Percentiles rank a stretch among this genome's conserved stretches.
phyloP scores from a whole-genome alignment of 1,140 invertebrate genomes.

The Leptestheria dahalacensis region DNA sequence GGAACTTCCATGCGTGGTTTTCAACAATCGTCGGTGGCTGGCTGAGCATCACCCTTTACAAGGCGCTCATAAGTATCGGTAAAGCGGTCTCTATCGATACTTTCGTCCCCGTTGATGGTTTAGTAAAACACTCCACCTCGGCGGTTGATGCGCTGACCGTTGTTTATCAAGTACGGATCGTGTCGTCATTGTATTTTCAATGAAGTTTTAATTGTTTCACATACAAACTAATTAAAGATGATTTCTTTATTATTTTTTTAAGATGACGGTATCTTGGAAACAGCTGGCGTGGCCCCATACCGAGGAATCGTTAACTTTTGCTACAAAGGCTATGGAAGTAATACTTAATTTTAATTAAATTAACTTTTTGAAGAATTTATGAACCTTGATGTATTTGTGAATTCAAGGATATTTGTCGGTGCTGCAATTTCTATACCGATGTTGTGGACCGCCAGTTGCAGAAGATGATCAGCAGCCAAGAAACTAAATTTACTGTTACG shows the following conservation, averaged over 20 bases:
- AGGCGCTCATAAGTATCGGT: conserved; percentile 64
- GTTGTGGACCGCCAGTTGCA: not conserved
- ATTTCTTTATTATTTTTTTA: conserved; percentile 23
- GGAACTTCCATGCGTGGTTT: conserved; percentile 47
- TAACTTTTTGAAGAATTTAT: too few relatives aligned
- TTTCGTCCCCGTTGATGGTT: conserved; percentile 53
- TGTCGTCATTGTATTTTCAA: too few relatives aligned
- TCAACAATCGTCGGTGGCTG: conserved; percentile 70
- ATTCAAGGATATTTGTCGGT: not conserved
- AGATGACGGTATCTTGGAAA: conserved; percentile 87
- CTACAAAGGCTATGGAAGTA: conserved; percentile 77
- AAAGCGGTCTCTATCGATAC: conserved; percentile 79
- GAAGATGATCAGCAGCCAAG: not conserved
- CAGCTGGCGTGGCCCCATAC: conserved; percentile 80
- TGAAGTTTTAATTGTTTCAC: too few relatives aligned
- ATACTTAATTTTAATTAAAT: too few relatives aligned
- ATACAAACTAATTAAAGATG: not conserved
- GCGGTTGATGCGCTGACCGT: conserved; percentile 86
- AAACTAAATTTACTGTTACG: not conserved
- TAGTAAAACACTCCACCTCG: conserved; percentile 84
- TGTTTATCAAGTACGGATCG: conserved; percentile 49
- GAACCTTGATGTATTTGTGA: too few relatives aligned
- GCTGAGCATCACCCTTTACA: conserved; percentile 77
- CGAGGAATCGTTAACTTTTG: conserved; percentile 71
- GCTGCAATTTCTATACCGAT: not conserved